phyloP scores from a whole-genome alignment of 2,797 vertebrate species.

The Periophthalmus magnuspinnatus region DNA sequence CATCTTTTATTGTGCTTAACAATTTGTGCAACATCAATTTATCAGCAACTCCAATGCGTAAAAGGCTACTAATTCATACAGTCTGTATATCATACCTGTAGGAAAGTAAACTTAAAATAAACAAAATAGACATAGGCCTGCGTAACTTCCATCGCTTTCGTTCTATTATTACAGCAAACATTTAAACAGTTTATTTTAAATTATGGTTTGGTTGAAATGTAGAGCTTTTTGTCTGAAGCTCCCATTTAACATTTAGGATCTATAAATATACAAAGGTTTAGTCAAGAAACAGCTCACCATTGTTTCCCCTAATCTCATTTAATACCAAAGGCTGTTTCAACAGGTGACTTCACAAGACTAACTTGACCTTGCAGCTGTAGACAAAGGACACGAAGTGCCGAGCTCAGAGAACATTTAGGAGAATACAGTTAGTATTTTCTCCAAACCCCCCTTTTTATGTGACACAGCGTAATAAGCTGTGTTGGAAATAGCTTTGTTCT shows the following conservation, averaged over 20 bases:
- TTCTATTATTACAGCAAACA: not conserved
- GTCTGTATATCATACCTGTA: too few relatives aligned
- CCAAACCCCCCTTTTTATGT: conserved; percentile 12
- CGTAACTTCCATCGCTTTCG: not conserved
- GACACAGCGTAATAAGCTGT: conserved; percentile 10
- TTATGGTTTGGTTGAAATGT: not conserved
- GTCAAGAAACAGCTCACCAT: not conserved
- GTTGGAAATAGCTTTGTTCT: conserved; percentile 29
- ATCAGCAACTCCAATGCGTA: too few relatives aligned
- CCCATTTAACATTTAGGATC: not conserved
- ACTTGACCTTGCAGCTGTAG: conserved; percentile 16
- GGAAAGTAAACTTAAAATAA: too few relatives aligned
- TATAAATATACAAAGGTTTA: not conserved
- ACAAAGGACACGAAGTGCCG: conserved; percentile 5
- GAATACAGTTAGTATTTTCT: conserved; percentile 9
- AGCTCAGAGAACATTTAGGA: conserved; percentile 1
- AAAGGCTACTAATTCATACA: too few relatives aligned
- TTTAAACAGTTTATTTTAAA: not conserved
- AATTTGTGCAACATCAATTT: too few relatives aligned
- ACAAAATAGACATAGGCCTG: too few relatives aligned
- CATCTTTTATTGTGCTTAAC: too few relatives aligned
- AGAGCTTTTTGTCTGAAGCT: not conserved
- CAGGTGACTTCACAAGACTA: conserved; percentile 1
- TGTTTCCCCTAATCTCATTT: not conserved
- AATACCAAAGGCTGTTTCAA: not conserved